phyloP scores from a whole-genome alignment of 2,113 vertebrate genomes.

The Noctilio leporinus region DNA sequence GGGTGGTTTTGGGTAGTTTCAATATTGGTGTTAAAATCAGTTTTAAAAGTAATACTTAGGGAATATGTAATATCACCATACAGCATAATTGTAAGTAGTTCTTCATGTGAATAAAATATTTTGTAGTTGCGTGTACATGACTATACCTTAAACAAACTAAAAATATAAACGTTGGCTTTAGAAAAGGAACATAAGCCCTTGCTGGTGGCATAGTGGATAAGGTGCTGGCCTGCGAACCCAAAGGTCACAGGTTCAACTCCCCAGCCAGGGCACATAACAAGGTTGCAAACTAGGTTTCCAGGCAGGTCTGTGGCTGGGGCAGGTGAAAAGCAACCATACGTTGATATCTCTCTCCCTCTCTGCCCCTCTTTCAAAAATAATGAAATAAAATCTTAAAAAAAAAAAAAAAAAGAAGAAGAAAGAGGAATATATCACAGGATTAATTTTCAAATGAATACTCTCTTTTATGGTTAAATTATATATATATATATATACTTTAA shows the following conservation, averaged over 20 bases:
- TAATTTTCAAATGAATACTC: not conserved
- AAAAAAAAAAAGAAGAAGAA: slow-evolving; percentile 19
- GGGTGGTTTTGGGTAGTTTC: not conserved
- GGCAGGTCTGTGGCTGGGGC: too few species aligned
- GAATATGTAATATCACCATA: not conserved
- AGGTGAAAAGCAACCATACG: too few species aligned
- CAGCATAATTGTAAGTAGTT: not conserved
- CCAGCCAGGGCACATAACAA: too few species aligned
- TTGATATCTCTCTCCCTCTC: too few species aligned
- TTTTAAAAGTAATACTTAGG: not conserved
- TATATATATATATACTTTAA: not conserved
- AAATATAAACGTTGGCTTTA: not conserved
- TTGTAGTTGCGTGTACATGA: not conserved
- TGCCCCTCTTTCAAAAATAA: too few species aligned
- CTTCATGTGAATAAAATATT: not conserved
- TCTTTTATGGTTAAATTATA: not conserved
- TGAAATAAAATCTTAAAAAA: too few species aligned
- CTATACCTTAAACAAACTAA: not conserved
- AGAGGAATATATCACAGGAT: not conserved
- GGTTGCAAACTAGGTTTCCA: too few species aligned
- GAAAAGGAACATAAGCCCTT: too few species aligned
- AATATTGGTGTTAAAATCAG: not conserved
- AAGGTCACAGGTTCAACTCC: too few species aligned
- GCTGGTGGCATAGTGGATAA: too few species aligned
- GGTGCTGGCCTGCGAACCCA: too few species aligned